A percentile compares a stretch with the other conserved stretches of the same genome.
These are phyloP conservation scores for Drosophila tripunctata DNA, from an alignment of 2,888 invertebrate species.

Conservation along the genomic window DNA sequence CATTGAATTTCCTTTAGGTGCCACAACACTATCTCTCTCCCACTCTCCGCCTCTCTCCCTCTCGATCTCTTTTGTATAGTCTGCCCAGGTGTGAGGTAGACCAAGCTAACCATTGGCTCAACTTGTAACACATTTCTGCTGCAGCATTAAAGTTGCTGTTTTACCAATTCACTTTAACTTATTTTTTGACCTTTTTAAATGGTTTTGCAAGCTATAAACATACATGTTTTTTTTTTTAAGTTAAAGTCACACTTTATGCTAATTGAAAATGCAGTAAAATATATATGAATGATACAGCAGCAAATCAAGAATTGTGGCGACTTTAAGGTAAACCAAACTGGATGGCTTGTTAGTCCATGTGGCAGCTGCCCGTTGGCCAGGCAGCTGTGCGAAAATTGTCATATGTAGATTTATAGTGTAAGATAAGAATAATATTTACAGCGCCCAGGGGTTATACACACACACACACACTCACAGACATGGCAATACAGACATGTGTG, in stretches of 20 bases:
- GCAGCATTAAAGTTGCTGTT: constrained; percentile 2
- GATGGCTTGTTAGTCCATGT: constrained; percentile 9
- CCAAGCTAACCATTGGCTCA: constrained; percentile 26
- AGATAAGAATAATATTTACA: constrained; percentile 80
- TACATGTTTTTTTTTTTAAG: not conserved
- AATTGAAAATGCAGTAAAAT: constrained; percentile 10
- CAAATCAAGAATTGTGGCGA: constrained; percentile 1
- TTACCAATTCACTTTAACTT: constrained; percentile 20
- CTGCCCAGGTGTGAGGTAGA: constrained; percentile 16
- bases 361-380: constrained; percentile 40
- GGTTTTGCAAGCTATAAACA: too few relatives aligned
- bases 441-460: constrained; percentile 62
- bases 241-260: not conserved
- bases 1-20: constrained; percentile 29
- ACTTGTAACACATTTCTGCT: constrained; percentile 13
- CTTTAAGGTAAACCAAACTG: constrained; percentile 35
- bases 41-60: not conserved
- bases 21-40: not conserved
- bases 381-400: constrained; percentile 74
- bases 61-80: not conserved
- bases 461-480: constrained; percentile 14
- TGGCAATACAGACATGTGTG: constrained; percentile 1
- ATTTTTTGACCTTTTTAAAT: constrained; percentile 32
- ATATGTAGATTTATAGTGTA: constrained; percentile 79
- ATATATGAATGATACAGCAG: not conserved